phyloP scores from a whole-genome alignment of 2,888 invertebrate species.

The Antheraea assamensis region DNA sequence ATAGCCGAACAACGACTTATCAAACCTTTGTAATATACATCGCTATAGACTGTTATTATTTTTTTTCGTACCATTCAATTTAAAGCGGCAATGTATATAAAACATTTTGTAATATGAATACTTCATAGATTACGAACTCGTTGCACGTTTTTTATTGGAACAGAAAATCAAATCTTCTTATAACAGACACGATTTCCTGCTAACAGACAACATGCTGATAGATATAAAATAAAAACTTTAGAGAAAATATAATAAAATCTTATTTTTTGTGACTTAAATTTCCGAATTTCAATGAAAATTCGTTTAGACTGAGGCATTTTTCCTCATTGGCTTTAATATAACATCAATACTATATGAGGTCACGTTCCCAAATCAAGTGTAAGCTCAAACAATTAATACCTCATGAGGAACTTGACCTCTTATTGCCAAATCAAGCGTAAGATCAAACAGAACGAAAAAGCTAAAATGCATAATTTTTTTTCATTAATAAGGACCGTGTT shows the following conservation, averaged over 20 bases:
- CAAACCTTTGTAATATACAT: not conserved
- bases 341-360: too few species aligned
- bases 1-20: not conserved
- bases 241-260: not conserved
- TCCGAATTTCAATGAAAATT: not conserved
- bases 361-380: too few species aligned
- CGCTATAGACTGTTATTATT: not conserved
- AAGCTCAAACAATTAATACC: too few species aligned
- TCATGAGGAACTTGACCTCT: too few species aligned
- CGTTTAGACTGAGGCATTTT: not conserved
- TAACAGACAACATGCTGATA: not conserved
- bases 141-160: slow-evolving; percentile 1
- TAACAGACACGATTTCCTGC: slow-evolving; percentile 6
- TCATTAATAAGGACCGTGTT: too few species aligned
- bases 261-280: not conserved
- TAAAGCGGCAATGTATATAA: slow-evolving; percentile 2
- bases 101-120: not conserved
- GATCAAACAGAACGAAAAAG: too few species aligned
- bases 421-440: too few species aligned
- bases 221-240: slow-evolving; percentile 6
- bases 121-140: not conserved
- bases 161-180: slow-evolving; percentile 10
- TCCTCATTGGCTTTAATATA: not conserved
- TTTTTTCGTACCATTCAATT: not conserved
- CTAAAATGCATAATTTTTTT: too few species aligned